Conservation (phyloP, 2,888 invertebrate species). For the Amiota communis region DNA sequence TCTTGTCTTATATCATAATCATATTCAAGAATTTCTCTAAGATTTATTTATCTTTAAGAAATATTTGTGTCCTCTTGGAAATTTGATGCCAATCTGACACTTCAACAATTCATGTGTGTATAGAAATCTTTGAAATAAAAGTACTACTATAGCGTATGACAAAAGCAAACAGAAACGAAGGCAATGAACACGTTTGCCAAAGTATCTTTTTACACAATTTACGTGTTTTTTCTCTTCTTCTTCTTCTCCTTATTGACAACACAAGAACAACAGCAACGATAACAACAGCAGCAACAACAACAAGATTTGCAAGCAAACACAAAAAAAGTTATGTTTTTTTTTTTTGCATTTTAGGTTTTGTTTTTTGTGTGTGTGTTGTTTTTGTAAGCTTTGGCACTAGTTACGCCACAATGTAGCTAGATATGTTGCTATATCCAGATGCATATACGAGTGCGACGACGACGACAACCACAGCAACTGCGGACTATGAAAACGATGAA, state of each 20-base stretch:
- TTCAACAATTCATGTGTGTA: too few relatives aligned
- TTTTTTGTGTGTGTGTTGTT: not conserved
- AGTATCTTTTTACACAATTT: conserved; percentile 21
- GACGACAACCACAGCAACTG: conserved; percentile 6
- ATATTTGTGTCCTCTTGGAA: too few relatives aligned
- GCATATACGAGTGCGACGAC: conserved; percentile 3
- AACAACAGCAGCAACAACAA: not conserved
- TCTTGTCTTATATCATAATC: too few relatives aligned
- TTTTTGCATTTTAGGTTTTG: conserved; percentile 5
- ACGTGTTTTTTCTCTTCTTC: not conserved
- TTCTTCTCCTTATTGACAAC: conserved; percentile 10
- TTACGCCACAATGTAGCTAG: conserved; percentile 21
- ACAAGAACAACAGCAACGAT: not conserved
- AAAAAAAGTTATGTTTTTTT: conserved; percentile 5
- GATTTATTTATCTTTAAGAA: too few relatives aligned
- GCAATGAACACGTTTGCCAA: not conserved
- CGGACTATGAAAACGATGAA: conserved; percentile 9
- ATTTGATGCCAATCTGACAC: too few relatives aligned
- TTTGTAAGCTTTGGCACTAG: conserved; percentile 14
- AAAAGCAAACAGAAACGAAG: too few relatives aligned
- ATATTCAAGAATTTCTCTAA: too few relatives aligned
- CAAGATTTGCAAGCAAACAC: not conserved
- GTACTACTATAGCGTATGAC: too few relatives aligned
- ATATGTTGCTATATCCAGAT: conserved; percentile 14
- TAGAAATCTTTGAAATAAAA: too few relatives aligned